Base-by-base conservation (phyloP, 1,140 invertebrate genomes). In the Maniola jurtina region DNA sequence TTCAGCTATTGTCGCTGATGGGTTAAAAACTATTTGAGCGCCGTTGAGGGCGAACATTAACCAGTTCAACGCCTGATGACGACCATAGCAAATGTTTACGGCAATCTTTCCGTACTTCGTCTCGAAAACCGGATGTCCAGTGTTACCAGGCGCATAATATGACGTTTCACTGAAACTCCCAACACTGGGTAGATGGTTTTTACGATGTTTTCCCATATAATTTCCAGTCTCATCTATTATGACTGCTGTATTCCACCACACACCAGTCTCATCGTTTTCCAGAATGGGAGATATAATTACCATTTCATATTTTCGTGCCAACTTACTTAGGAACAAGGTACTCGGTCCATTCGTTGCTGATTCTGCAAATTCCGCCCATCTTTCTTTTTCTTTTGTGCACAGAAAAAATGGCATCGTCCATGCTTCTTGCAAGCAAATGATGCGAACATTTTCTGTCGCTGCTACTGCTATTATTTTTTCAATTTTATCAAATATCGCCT, bases 381-480 rank as follows among this genome's bases (percentile, higher is more conserved):
- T 98, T 72, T 95, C 92, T 85, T 97, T 98, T 91, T 99, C 98
- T 50, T 98, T 91, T 0, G 99, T 99, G 83, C 98, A 99, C 76
- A 99, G 98, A 6, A 96, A 97, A 93, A 99, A 99, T 2, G 99
- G 98, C 98, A 99, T 99, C 96, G 98, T 94, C 98, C 98, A 99
- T 13, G 97, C 95, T 92, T 99, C 99, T 90, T 99, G 98, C 48
- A 99, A 93, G 83, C 98, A 99, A 14, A 99, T 76, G 38, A 99
- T 93, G 77, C 99, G 98, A 8, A 96, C 98, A 15, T 94, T 94
- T 75, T 94, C 95, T n/a, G 90, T 72, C 0, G 94, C 95, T 1
- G 98, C 98, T n/a, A 94, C 92, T 38, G 95, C 92, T 33, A 98
- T 95, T 48, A 99, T 95, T 35, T 93, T 92, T 55, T 92, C 89